Evolutionary conservation across 2,113 vertebrate genomes (phyloP).

Genomic region (Illadopsis cleaveri): DNA sequence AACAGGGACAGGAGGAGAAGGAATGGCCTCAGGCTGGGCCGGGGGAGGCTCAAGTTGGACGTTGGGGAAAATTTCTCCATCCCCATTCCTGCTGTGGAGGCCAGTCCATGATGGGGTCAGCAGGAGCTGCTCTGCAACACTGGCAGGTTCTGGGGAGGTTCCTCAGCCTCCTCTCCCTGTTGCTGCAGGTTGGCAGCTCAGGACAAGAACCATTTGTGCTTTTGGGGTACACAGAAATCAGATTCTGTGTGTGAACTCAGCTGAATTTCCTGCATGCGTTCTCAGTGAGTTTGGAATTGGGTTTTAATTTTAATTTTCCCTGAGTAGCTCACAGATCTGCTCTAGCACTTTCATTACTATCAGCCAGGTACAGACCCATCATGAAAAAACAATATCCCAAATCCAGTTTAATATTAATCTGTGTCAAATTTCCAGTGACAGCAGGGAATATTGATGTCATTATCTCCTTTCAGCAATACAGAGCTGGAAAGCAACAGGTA

Average conservation of each 20-base stretch:
- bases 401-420: constrained; percentile 25
- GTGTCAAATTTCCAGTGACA: not conserved
- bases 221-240: not conserved
- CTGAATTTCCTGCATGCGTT: not conserved
- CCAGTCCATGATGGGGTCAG: not conserved
- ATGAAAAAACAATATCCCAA: not conserved
- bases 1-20: not conserved
- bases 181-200: not conserved
- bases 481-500: not conserved
- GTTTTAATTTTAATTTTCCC: not conserved
- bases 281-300: not conserved
- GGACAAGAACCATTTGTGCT: not conserved
- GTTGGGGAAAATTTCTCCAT: not conserved
- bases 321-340: not conserved
- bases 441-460: not conserved
- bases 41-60: not conserved
- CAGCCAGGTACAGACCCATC: not conserved
- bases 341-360: not conserved
- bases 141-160: not conserved
- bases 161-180: not conserved
- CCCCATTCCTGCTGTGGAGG: not conserved
- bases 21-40: not conserved
- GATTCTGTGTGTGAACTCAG: not conserved
- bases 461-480: not conserved
- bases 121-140: not conserved